These are phyloP conservation scores for Seladonia tumulorum DNA, from an alignment of 2,888 invertebrate genomes.

Conservation along the genomic window DNA sequence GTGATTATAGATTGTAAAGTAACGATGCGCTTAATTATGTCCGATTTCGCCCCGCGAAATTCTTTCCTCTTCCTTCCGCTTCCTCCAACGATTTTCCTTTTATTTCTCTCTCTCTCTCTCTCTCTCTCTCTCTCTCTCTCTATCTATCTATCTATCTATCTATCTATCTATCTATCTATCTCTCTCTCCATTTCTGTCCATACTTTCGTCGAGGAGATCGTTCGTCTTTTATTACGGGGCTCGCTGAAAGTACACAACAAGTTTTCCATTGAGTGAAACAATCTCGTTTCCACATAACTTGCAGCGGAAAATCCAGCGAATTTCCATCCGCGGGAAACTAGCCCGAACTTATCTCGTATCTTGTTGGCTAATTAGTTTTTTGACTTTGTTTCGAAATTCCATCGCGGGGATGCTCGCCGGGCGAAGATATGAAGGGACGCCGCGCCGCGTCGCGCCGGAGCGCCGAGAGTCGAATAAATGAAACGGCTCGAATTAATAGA, in stretches of 20 bases:
- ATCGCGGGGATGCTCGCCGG: constrained; percentile 13
- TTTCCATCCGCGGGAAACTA: constrained; percentile 31
- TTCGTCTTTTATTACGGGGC: constrained; percentile 17
- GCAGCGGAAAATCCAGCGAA: constrained; percentile 21
- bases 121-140: too few relatives aligned
- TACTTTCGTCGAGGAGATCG: neutral
- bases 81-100: neutral
- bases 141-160: too few relatives aligned
- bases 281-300: constrained; percentile 33
- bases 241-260: constrained; percentile 18
- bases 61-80: neutral
- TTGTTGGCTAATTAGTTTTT: constrained; percentile 48
- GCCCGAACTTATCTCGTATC: constrained; percentile 30
- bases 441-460: neutral
- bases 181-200: neutral
- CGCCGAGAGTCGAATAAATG: constrained; percentile 27
- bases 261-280: constrained; percentile 38
- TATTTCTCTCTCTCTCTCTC: neutral
- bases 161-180: neutral
- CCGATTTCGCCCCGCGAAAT: neutral
- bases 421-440: constrained; percentile 33
- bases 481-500: constrained; percentile 22
- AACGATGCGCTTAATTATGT: constrained; percentile 14
- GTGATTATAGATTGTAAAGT: neutral
- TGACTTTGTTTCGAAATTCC: constrained; percentile 40